phyloP scores from a whole-genome alignment of 92 coral and sea anemone genomes.

The Ricordea florida region DNA sequence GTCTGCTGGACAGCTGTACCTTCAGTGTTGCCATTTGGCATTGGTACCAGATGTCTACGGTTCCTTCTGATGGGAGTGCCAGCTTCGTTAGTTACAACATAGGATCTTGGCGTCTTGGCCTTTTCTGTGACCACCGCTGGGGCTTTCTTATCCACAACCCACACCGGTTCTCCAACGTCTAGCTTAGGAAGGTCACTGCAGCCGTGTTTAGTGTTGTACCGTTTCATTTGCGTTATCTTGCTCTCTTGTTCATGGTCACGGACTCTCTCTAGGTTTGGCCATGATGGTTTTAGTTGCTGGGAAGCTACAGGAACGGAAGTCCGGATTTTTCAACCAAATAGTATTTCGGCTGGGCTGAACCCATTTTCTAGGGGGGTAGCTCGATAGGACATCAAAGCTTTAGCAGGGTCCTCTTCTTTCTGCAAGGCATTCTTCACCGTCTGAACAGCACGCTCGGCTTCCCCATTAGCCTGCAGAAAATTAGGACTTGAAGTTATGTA shows the following conservation, averaged over 20 bases:
- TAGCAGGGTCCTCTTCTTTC: constrained; percentile 28
- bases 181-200: constrained; percentile 35
- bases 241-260: constrained; percentile 33
- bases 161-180: constrained; percentile 35
- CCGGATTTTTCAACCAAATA: constrained; percentile 37
- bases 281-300: constrained; percentile 22
- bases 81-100: not conserved
- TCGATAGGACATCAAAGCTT: constrained; percentile 40
- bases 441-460: constrained; percentile 37
- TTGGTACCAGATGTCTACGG: not conserved
- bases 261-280: constrained; percentile 33
- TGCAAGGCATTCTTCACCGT: constrained; percentile 26
- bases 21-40: no score
- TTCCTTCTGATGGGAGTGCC: not conserved
- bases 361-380: constrained; percentile 48
- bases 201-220: constrained; percentile 50
- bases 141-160: constrained; percentile 37
- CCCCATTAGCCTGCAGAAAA: constrained; percentile 54
- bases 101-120: not conserved
- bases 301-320: constrained; percentile 27
- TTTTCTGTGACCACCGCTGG: not conserved
- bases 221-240: constrained; percentile 32
- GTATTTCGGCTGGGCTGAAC: constrained; percentile 32
- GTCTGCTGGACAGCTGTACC: no score
- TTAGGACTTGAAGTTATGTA: constrained; percentile 46